phyloP scores from a whole-genome alignment of 1,140 invertebrate genomes.

The Drosophila pandora region DNA sequence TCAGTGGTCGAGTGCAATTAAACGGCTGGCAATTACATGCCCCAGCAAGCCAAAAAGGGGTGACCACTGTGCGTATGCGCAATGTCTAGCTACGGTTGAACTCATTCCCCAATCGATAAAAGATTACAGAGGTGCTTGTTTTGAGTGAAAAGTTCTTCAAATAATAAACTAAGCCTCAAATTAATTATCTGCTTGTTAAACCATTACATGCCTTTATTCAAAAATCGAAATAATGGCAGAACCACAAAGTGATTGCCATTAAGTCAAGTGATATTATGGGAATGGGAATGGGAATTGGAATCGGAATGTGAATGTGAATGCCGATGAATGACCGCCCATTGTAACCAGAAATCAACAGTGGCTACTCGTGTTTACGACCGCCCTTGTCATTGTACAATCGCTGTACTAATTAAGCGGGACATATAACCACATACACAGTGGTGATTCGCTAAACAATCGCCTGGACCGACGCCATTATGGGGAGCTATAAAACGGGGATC shows the following conservation, averaged over 20 bases:
- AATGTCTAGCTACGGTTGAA: constrained; percentile 23
- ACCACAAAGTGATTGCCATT: constrained; percentile 29
- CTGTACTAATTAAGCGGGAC: constrained; percentile 52
- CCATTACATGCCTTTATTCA: constrained; percentile 13
- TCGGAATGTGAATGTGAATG: constrained; percentile 18
- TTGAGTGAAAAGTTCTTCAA: background rate
- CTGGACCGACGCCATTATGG: constrained; percentile 58
- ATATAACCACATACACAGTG: constrained; percentile 4
- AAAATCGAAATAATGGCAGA: constrained; percentile 17
- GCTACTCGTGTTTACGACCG: constrained; percentile 59
- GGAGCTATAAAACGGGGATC: constrained; percentile 50
- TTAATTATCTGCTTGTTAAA: background rate
- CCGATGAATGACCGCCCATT: constrained; percentile 36
- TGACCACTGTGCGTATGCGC: constrained; percentile 45
- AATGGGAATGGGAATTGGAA: constrained; percentile 19
- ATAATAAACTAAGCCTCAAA: background rate
- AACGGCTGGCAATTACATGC: constrained; percentile 60
- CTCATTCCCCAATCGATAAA: constrained; percentile 21
- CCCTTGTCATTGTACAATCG: constrained; percentile 9
- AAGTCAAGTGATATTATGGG: constrained; percentile 34
- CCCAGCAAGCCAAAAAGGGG: constrained; percentile 10
- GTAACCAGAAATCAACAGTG: constrained; percentile 36
- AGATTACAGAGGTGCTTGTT: background rate
- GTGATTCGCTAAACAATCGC: constrained; percentile 44
- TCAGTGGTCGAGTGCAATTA: constrained; percentile 52